Evolutionary conservation across 2,888 invertebrate species (phyloP).

Genomic region (Melieria omissa): DNA sequence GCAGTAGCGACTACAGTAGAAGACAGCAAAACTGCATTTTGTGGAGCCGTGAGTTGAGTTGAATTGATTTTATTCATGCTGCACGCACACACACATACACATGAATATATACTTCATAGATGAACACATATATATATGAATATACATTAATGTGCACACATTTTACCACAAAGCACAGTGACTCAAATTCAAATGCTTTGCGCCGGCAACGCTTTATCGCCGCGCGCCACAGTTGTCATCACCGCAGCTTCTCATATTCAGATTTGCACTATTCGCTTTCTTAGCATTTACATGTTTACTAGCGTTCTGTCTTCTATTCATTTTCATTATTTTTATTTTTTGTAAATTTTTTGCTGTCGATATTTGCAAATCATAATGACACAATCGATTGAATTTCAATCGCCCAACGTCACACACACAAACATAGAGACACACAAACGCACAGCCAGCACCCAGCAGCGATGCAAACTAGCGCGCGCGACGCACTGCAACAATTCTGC

Average conservation of each 20-base stretch:
- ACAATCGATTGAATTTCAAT: conserved; percentile 1
- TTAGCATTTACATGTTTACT: no score
- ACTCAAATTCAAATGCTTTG: background rate
- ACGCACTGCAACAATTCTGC: conserved; percentile 44
- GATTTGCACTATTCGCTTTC: no score
- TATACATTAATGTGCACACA: background rate
- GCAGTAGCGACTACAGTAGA: background rate
- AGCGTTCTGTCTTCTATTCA: no score
- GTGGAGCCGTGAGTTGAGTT: background rate
- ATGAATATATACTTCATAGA: background rate
- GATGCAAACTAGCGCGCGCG: conserved; percentile 14
- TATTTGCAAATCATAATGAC: background rate
- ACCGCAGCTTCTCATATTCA: no score
- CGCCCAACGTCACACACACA: background rate
- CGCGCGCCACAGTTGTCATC: no score
- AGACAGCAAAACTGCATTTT: background rate
- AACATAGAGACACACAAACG: no score
- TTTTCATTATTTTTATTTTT: no score
- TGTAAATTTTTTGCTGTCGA: no score
- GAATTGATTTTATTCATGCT: conserved; percentile 6
- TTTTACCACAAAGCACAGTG: background rate
- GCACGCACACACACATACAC: background rate
- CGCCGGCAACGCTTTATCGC: no score
- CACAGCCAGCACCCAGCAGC: background rate
- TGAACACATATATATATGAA: background rate